Percentiles rank a stretch among this genome's conserved stretches.
phyloP scores from a whole-genome alignment of 2,888 invertebrate species.

The Ceraclea dissimilis region DNA sequence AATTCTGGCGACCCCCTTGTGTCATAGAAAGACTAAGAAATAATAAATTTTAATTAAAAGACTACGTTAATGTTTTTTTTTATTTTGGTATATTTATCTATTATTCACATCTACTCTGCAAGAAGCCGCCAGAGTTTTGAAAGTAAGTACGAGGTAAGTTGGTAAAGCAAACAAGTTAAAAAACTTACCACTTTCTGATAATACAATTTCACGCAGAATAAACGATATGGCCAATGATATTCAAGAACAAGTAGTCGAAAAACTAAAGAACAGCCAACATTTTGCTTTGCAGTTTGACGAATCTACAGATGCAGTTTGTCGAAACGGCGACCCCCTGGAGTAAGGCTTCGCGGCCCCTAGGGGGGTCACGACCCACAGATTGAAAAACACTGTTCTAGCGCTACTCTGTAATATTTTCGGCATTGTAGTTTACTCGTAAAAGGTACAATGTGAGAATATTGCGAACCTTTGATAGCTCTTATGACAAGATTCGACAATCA shows the following conservation, averaged over 20 bases:
- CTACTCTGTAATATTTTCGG: no score
- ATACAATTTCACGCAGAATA: conserved; percentile 30
- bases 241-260: conserved; percentile 27
- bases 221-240: conserved; percentile 29
- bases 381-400: background rate
- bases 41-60: background rate
- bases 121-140: background rate
- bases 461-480: no score
- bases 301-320: conserved; percentile 6
- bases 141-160: background rate
- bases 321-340: background rate
- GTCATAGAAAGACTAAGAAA: background rate
- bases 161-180: conserved; percentile 27
- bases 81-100: background rate
- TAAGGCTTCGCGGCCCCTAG: background rate
- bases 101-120: background rate
- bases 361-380: background rate
- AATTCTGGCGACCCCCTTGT: no score
- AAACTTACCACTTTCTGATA: conserved; percentile 30
- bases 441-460: no score
- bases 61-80: background rate
- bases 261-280: conserved; percentile 14
- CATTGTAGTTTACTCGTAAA: no score
- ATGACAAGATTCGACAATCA: no score
- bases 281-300: conserved; percentile 10